Conservation (phyloP, 2,888 invertebrate genomes). For the Ecliptopera silaceata region DNA sequence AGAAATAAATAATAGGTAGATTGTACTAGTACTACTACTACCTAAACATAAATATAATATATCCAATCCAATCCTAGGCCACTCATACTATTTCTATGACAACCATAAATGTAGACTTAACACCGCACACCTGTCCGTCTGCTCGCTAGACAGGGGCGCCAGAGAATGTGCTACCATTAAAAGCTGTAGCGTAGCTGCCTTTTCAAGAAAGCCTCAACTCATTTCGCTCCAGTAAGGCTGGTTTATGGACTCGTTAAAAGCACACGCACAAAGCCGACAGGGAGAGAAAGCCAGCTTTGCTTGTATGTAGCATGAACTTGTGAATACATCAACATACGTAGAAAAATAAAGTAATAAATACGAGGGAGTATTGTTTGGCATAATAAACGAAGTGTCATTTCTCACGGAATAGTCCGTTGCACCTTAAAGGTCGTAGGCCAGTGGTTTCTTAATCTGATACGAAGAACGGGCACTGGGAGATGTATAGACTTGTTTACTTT, state of each 20-base stretch:
- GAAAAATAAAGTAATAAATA: not conserved
- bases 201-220: constrained; percentile 22
- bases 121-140: not conserved
- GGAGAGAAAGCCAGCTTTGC: constrained; percentile 10
- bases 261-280: constrained; percentile 19
- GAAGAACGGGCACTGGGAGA: not conserved
- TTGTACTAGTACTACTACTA: too few relatives aligned
- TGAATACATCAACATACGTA: not conserved
- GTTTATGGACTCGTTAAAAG: constrained; percentile 23
- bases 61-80: too few relatives aligned
- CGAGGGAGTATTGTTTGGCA: too few relatives aligned
- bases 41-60: too few relatives aligned
- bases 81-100: not conserved
- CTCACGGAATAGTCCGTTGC: too few relatives aligned
- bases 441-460: too few relatives aligned
- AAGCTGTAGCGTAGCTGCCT: constrained; percentile 8
- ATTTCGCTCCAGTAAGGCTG: constrained; percentile 19
- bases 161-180: constrained; percentile 6
- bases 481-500: not conserved
- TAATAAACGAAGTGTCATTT: too few relatives aligned
- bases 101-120: not conserved
- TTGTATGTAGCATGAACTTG: constrained; percentile 6
- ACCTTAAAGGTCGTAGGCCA: too few relatives aligned
- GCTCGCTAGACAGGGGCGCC: not conserved
- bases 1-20: too few relatives aligned